Evolutionary conservation across 2,888 invertebrate species (phyloP).

Genomic region (Odontocerum albicorne): DNA sequence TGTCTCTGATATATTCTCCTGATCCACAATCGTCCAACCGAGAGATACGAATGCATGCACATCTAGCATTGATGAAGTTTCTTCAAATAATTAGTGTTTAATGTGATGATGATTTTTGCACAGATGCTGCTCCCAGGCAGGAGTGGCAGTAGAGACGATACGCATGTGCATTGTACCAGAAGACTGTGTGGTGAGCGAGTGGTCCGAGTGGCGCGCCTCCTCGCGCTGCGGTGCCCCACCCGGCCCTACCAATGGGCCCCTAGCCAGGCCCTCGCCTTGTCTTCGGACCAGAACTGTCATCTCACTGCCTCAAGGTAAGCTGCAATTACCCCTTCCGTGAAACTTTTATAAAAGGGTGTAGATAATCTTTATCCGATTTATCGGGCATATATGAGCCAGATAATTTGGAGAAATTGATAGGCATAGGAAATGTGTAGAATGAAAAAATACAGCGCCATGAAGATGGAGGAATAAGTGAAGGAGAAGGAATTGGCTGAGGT

Average conservation of each 20-base stretch:
- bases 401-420: too few relatives aligned
- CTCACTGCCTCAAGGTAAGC: conserved; percentile 50
- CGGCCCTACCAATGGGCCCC: conserved; percentile 56
- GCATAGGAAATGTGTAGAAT: too few relatives aligned
- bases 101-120: background rate
- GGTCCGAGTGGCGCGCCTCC: conserved; percentile 60
- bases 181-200: conserved; percentile 59
- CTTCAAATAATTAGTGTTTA: background rate
- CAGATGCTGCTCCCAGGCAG: conserved; percentile 1
- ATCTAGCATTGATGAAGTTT: too few relatives aligned
- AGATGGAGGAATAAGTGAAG: too few relatives aligned
- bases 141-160: background rate
- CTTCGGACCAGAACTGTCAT: conserved; percentile 51
- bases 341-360: too few relatives aligned
- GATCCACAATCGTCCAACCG: too few relatives aligned
- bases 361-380: too few relatives aligned
- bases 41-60: too few relatives aligned
- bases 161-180: conserved; percentile 56
- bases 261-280: conserved; percentile 45
- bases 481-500: too few relatives aligned
- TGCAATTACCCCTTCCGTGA: background rate
- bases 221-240: conserved; percentile 50
- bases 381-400: too few relatives aligned
- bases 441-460: too few relatives aligned
- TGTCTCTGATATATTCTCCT: too few relatives aligned